Base-by-base conservation (phyloP, 2,888 invertebrate genomes). In the Tinea semifulvella region DNA sequence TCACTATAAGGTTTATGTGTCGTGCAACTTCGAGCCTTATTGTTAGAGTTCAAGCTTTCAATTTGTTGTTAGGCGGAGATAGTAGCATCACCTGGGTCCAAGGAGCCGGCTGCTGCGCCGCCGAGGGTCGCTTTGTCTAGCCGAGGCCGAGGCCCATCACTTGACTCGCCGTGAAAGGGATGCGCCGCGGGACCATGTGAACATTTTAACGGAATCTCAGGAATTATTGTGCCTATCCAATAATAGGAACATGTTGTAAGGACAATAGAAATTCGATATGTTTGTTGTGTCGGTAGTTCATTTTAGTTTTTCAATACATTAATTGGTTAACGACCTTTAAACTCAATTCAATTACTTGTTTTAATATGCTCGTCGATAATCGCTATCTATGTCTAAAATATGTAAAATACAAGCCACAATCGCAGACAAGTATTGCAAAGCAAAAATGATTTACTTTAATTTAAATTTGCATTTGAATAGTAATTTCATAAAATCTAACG, bases 91-190 rank as follows among this genome's bases (percentile, higher is more conserved):
- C 36, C 22, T 16, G 17, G 38, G 36, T 25, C 36, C 26, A 45
- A 17, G 38, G 7, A n/a, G 44, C 44, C 44, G 38, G 44, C 39
- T 39, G 66, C 68, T 65, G 69, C 22, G 14, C 17, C 20, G n/a
- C 42, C 67, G 68, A 76, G 72, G 65, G 59, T 52, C 57, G 57
- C 58, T 61, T 70, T 71, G 68, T 70, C 61, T 59, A 55, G 61
- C 17, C 22, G 40, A 40, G 16, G 58, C 17, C 22, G 40, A 40
- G 16, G 58, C 64, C 61, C 72, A 68, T 76, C 79, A 77, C 79
- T 77, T 77, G 79, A 75, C 77, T 74, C 73, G 2, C 62, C 57
- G 60, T 66, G 67, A 74, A 76, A 77, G 77, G 79, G 79, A 75
- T 77, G 76, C 65, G 62, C 55, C 60, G 57, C 61, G 44, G 44